Conservation (phyloP, 2,113 vertebrate species). For the Alces alces region DNA sequence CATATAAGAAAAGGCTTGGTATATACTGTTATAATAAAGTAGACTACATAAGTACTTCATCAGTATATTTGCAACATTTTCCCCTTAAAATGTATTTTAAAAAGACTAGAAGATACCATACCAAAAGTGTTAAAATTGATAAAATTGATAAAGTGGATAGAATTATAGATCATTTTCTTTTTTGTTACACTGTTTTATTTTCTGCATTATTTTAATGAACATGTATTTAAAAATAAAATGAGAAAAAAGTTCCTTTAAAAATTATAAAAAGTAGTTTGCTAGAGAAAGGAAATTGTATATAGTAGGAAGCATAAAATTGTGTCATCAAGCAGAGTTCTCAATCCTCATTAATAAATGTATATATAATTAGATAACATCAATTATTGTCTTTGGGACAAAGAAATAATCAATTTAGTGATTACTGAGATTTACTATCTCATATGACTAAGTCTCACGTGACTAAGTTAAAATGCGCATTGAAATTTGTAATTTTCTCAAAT, state of each 20-base stretch:
- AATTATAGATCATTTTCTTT: background rate
- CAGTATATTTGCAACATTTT: background rate
- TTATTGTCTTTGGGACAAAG: slow-evolving; percentile 6
- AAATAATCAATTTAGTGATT: background rate
- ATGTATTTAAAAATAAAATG: background rate
- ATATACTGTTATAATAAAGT: background rate
- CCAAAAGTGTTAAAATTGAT: background rate
- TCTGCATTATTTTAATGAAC: background rate
- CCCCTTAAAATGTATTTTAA: background rate
- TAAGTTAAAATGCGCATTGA: background rate
- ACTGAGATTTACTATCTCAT: background rate
- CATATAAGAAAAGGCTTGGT: background rate
- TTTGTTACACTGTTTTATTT: background rate
- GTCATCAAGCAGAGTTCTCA: background rate
- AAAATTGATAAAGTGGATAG: background rate
- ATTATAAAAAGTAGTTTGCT: background rate
- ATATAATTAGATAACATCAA: background rate
- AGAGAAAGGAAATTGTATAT: background rate
- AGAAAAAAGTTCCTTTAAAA: background rate
- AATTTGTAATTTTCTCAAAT: slow-evolving; percentile 29
- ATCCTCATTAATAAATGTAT: background rate
- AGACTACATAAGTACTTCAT: background rate
- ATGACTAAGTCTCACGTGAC: background rate
- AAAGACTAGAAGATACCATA: background rate
- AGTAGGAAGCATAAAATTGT: background rate